Conservation (phyloP, 2,888 invertebrate species). For the Xanthia togata region DNA sequence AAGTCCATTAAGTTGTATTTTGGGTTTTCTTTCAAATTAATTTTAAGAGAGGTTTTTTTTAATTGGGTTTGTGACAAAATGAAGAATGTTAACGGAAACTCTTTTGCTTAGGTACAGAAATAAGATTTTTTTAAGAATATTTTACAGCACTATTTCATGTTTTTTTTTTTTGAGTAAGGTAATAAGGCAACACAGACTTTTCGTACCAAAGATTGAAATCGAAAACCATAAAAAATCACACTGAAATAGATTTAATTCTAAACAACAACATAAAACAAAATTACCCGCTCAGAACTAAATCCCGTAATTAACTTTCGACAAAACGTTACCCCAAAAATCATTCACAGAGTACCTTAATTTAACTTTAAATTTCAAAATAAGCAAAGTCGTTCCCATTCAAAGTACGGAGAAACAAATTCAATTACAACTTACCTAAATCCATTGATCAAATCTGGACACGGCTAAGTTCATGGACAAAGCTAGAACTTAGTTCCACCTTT, state of each 20-base stretch:
- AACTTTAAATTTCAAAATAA: conserved; percentile 44
- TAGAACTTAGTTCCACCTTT: conserved; percentile 6
- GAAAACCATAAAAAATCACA: neutral
- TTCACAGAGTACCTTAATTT: conserved; percentile 29
- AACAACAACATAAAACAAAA: conserved; percentile 13
- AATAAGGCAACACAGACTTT: neutral
- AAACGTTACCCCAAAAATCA: conserved; percentile 36
- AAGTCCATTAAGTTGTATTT: conserved; percentile 24
- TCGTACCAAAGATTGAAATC: neutral
- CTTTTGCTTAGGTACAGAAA: conserved; percentile 10
- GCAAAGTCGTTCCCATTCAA: conserved; percentile 12
- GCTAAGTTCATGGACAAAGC: conserved; percentile 7
- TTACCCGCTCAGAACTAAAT: conserved; percentile 5
- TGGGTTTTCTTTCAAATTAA: conserved; percentile 12
- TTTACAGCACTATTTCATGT: neutral
- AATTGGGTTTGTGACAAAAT: conserved; percentile 5
- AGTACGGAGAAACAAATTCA: conserved; percentile 53
- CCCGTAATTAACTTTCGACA: conserved; percentile 8
- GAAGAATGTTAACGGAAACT: conserved; percentile 6
- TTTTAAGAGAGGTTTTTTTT: conserved; percentile 19
- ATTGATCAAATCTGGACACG: conserved; percentile 46
- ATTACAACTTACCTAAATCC: conserved; percentile 41
- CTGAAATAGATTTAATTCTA: neutral
- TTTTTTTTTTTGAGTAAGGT: neutral
- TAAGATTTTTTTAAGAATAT: neutral